Evolutionary conservation across 2,797 vertebrate species (phyloP), one percentile per base, ranked within the genome.

Genomic region (Cetoscarus ocellatus): DNA sequence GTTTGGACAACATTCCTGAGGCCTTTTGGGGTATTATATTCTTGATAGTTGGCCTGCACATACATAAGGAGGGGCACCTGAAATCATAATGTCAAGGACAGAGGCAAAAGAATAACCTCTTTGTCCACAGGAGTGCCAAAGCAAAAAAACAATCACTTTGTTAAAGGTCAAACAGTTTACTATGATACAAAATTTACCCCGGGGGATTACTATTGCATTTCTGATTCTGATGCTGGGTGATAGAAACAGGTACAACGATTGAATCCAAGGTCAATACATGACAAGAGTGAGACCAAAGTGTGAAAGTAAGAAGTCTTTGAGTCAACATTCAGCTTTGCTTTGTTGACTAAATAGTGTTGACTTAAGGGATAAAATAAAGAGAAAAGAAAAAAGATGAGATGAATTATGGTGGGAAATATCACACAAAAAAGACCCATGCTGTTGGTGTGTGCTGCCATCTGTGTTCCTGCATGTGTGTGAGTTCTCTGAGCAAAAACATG

Each of bases 321-420:
- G 67, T 77, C 63, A 74, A 80, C 68, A 74, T 47, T 63, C 6
- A 6, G 18, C 17, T 51, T 55, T 3, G 43, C 57, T 11, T 36
- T 71, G 57, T 66, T 72, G 74, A 82, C 39, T 67, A 61, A 59
- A 69, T 62, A 27, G 47, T 77, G 62, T 77, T 73, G 74, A 83
- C 69, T 61, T 57, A 61, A 71, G 62, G 47, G 27, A 62, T 0
- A 11, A 5, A 27, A 54, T 53, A 63, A 48, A 34, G 18, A 50
- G 67, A 53, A 71, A 70, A 74, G 54, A 72, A 19, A 74, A 61
- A 27, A 11, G 52, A 27, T 27, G 49, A 38, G 48, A 27, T 51
- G 50, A 79, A 77, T 76, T 64, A 43, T 61, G 39, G 39, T 70
- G 62, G 19, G 73, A 76, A 77, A 60, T 67, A 66, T 69, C 38